Evolutionary conservation across 1,140 invertebrate genomes (phyloP), one percentile per base, ranked within the genome.

Genomic region (Atopsyche davidsoni): DNA sequence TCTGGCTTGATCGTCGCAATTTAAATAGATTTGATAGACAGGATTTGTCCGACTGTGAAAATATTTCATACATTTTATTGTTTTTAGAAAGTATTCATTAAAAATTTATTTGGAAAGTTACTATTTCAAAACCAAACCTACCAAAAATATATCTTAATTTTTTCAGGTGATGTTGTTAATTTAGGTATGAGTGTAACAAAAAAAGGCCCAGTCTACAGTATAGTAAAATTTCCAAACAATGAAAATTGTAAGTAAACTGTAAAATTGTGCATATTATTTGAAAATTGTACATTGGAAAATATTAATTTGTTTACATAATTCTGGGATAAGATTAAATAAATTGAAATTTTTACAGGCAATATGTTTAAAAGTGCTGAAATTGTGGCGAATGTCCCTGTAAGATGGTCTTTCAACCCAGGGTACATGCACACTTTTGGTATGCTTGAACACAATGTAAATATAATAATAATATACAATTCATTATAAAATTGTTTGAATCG

Each of bases 401-500:
- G 86, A 46, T 90, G 87, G 84, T 66, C 75, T 2, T 60, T 89
- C 3, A 77, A 89, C 68, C 86, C 88, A 0, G 79, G 82, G 0
- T 94, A 94, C 51, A 92, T 91, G 85, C 91, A 94, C 61, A 87
- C 87, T 7, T 94, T 93, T 70, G 87, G 86, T 78, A 70, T 61
- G n/a, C n/a, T n/a, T n/a, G 10, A 22, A 11, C 3, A 42, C 17
- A 42, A 14, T 24, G n/a, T 28, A 28, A 7, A 28, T 28, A n/a
- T 28, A 7, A 7, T 7, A 28, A 28, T 7, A 7, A 7, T 28
- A 28, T 7, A 7, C 7, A 7, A 28, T 28, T 7, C 25, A 28
- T 7, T 28, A 28, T 28, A 28, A 28, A 28, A 7, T 28, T 28
- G n/a, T 28, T 7, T 28, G 6, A 7, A 28, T 7, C 7, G n/a